phyloP scores from a whole-genome alignment of 2,113 vertebrate genomes.

The Geococcyx californianus region DNA sequence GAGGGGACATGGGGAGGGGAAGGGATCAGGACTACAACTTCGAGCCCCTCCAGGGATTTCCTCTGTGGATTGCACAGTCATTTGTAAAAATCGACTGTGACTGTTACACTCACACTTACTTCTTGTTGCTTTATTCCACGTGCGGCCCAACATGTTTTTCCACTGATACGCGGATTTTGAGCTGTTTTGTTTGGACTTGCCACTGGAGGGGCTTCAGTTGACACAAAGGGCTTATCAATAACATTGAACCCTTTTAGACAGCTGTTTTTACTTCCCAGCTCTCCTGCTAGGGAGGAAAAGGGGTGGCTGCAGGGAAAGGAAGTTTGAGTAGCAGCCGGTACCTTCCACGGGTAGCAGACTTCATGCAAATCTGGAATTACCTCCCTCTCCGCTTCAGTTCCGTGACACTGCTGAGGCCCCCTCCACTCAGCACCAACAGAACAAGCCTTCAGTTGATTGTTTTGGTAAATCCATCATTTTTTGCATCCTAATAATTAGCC shows the following conservation, averaged over 20 bases:
- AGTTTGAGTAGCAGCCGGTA: conserved; percentile 45
- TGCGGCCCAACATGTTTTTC: conserved; percentile 38
- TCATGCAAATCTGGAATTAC: conserved; percentile 53
- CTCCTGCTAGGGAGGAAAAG: conserved; percentile 19
- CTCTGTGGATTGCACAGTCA: conserved; percentile 2
- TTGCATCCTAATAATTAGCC: conserved; percentile 71
- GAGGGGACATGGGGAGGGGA: not conserved
- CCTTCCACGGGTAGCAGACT: conserved; percentile 35
- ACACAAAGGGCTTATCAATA: conserved; percentile 72
- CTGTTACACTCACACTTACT: not conserved
- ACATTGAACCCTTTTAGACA: conserved; percentile 61
- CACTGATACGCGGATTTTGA: conserved; percentile 19
- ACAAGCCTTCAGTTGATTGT: conserved; percentile 50
- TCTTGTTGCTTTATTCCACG: conserved; percentile 30
- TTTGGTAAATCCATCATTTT: conserved; percentile 68
- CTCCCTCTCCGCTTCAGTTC: not conserved
- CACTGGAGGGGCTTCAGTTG: conserved; percentile 17
- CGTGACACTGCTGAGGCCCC: not conserved
- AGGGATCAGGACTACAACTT: conserved; percentile 11
- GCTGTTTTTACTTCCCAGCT: conserved; percentile 62
- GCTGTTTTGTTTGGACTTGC: conserved; percentile 69
- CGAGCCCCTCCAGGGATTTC: not conserved
- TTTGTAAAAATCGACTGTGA: conserved; percentile 43
- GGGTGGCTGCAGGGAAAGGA: conserved; percentile 28
- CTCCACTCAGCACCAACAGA: not conserved